Evolutionary conservation across 2,888 invertebrate genomes (phyloP), one percentile per base, ranked within the genome.

Genomic region (Brachyptera risi): DNA sequence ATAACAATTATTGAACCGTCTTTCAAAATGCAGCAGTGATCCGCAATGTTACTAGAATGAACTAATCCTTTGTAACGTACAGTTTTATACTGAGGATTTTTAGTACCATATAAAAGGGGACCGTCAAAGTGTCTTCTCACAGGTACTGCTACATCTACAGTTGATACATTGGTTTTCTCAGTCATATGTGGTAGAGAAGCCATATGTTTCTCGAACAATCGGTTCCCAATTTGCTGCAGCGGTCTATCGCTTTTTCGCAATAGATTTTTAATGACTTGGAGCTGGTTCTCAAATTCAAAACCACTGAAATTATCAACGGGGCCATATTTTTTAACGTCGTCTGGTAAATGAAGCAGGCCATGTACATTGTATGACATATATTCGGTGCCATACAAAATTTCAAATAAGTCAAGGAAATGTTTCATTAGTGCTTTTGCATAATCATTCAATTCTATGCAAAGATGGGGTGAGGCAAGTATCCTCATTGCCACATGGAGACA

Each of bases 341-440:
- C 56, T 21, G 67, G 59, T n/a, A 68, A 49, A 61, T 69, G 68
- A 27, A 67, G 60, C 15, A 68, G 59, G 17, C 62, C 56, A 65
- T 68, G 68, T 7, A 68, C 63, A 65, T 68, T 69, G 58, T 67
- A 68, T 27, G 67, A 64, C 27, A 64, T 26, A 47, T 50, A 49
- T 23, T 67, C 58, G 23, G 56, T 49, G 2, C 66, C 66, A 65
- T 68, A 68, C 21, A 68, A 19, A n/a, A 63, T 49, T 35, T 64
- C 63, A 62, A 66, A 66, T 26, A 67, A 57, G 35, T 47, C 27
- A 5, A 68, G 67, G 65, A 68, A 68, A 35, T 42, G 21, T 40
- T 35, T 26, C 7, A 68, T 42, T 3, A 68, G 40, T 15, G 65
- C 27, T 56, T 66, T 37, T 24, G 66, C 65, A 66, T 63, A 67